Conservation (phyloP, 2,888 invertebrate genomes). For the Volucella inflata region DNA sequence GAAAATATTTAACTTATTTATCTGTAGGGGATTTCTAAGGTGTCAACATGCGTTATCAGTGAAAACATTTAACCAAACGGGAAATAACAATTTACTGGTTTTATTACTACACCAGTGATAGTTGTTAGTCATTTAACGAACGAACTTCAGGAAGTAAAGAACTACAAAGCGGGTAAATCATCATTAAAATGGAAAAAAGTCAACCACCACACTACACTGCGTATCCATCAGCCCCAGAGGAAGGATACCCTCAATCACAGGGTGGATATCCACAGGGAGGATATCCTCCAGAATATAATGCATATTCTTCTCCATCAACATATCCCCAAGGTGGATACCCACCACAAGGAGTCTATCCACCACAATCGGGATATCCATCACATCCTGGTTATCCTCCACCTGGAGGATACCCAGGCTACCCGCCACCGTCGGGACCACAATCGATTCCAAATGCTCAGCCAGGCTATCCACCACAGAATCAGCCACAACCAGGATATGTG, state of each 20-base stretch:
- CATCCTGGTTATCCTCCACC: background rate
- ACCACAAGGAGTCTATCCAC: conserved; percentile 14
- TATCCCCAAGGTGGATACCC: background rate
- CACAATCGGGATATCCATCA: background rate
- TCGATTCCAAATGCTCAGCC: background rate
- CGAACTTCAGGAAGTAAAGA: too few species aligned
- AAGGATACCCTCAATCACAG: background rate
- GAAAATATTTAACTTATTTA: too few species aligned
- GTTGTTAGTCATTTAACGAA: too few species aligned
- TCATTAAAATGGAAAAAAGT: conserved; percentile 11
- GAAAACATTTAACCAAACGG: too few species aligned
- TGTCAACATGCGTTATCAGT: too few species aligned
- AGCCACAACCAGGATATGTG: background rate
- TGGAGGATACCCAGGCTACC: conserved; percentile 1
- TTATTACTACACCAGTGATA: too few species aligned
- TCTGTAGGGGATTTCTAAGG: too few species aligned
- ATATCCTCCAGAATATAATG: background rate
- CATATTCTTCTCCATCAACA: too few species aligned
- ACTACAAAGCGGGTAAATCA: too few species aligned
- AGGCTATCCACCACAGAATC: conserved; percentile 22
- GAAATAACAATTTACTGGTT: too few species aligned
- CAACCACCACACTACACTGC: conserved; percentile 8
- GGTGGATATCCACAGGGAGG: background rate
- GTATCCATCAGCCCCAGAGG: conserved; percentile 11
- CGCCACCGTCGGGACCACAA: background rate